A percentile compares a stretch with the other conserved stretches of the same genome.
Conservation (phyloP, 2,888 invertebrate genomes). For the Parapristionchus giblindavisi region DNA sequence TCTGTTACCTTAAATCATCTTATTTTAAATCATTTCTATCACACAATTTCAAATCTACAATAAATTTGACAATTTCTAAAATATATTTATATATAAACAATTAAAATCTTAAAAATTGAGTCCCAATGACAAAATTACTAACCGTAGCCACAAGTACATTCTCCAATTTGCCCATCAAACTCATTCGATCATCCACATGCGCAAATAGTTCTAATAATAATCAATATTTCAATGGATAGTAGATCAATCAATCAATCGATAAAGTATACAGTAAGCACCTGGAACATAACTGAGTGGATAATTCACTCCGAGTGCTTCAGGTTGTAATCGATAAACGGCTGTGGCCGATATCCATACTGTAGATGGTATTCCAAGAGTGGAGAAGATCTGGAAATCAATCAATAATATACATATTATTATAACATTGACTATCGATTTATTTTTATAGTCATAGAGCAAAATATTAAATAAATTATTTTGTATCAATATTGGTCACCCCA, state of each 20-base stretch:
- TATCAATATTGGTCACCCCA: slow-evolving; percentile 2
- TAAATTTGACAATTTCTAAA: background rate
- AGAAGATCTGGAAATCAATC: slow-evolving; percentile 14
- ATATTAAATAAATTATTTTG: background rate
- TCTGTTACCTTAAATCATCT: slow-evolving; percentile 14
- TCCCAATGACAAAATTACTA: slow-evolving; percentile 31
- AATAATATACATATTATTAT: too few species aligned
- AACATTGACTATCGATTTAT: background rate
- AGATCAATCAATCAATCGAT: background rate
- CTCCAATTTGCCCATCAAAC: slow-evolving; percentile 41
- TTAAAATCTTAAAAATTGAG: too few species aligned
- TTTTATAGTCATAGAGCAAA: background rate
- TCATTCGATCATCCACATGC: slow-evolving; percentile 55
- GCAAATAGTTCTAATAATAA: slow-evolving; percentile 60
- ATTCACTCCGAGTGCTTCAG: slow-evolving; percentile 55
- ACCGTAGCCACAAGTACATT: slow-evolving; percentile 46
- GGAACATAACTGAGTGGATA: slow-evolving; percentile 65
- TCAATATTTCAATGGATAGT: background rate
- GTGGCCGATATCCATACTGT: slow-evolving; percentile 63
- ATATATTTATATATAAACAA: too few species aligned
- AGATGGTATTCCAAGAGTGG: slow-evolving; percentile 15
- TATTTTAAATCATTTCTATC: background rate
- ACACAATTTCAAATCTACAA: background rate
- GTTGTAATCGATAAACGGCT: slow-evolving; percentile 56
- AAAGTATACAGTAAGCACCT: slow-evolving; percentile 42